Evolutionary conservation across 2,888 invertebrate genomes (phyloP).

Genomic region (Tricholauxania praeusta): DNA sequence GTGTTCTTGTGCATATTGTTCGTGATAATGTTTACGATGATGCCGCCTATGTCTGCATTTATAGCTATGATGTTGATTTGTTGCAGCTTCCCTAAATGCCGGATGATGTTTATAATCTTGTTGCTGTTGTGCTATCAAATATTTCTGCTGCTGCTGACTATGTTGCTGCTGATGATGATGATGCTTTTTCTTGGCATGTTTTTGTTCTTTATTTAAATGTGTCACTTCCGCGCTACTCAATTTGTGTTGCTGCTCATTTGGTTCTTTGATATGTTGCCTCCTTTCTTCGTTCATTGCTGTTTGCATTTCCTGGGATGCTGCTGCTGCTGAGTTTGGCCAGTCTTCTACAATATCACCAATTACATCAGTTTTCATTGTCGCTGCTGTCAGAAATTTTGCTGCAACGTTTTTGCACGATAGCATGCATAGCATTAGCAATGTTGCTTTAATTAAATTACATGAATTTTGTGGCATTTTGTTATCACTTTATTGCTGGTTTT

Average conservation of each 20-base stretch:
- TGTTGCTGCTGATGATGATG: background rate
- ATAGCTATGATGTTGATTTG: background rate
- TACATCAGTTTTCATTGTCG: background rate
- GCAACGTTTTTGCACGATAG: background rate
- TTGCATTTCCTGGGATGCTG: background rate
- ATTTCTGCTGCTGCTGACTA: background rate
- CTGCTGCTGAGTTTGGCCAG: no score
- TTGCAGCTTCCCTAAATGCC: slow-evolving; percentile 7
- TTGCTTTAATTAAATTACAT: no score
- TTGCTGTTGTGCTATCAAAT: slow-evolving; percentile 29
- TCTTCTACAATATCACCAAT: slow-evolving; percentile 17
- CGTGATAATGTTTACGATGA: slow-evolving; percentile 11
- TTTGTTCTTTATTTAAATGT: background rate
- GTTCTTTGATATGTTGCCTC: background rate
- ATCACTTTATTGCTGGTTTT: no score
- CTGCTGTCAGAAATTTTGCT: background rate
- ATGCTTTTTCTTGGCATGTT: background rate
- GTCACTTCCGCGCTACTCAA: background rate
- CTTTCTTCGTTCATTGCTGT: background rate
- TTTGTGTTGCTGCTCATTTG: slow-evolving; percentile 1
- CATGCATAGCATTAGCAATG: no score
- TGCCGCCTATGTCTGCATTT: background rate
- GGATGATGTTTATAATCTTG: slow-evolving; percentile 22
- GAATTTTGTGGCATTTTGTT: no score
- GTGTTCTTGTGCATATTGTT: slow-evolving; percentile 35